These are phyloP conservation scores for Bujurquina vittata DNA, from an alignment of 2,113 vertebrate species.

Conservation along the genomic window DNA sequence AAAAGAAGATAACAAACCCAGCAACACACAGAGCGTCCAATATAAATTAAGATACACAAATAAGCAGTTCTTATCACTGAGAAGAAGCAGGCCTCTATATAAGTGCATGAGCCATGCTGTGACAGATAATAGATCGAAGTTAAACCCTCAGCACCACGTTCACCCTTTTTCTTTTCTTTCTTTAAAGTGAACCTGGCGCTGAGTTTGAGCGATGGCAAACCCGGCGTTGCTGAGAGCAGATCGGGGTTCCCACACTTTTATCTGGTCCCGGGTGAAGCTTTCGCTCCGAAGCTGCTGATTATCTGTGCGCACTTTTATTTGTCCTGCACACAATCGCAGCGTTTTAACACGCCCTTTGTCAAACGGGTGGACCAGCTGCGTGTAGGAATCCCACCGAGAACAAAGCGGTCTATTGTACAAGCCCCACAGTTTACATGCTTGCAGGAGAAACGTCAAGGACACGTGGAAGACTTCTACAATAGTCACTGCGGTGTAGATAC, in stretches of 20 bases:
- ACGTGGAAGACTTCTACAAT: constrained; percentile 61
- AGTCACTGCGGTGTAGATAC: constrained; percentile 37
- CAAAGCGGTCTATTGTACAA: constrained; percentile 38
- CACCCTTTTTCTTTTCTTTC: not conserved
- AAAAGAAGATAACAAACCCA: constrained; percentile 61
- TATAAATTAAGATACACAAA: constrained; percentile 76
- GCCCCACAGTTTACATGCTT: constrained; percentile 42
- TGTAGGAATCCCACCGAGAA: constrained; percentile 14
- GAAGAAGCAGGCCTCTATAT: constrained; percentile 71
- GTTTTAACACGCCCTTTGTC: not conserved
- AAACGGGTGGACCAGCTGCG: not conserved
- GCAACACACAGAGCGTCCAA: constrained; percentile 64
- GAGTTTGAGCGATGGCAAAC: constrained; percentile 11
- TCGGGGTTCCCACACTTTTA: constrained; percentile 15
- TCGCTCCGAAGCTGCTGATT: not conserved
- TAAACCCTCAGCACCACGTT: not conserved
- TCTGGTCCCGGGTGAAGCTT: not conserved
- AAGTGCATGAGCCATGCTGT: constrained; percentile 64
- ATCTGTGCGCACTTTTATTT: not conserved
- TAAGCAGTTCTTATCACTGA: constrained; percentile 67
- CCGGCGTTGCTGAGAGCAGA: not conserved
- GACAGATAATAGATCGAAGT: constrained; percentile 32
- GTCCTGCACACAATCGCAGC: not conserved
- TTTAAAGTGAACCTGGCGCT: not conserved
- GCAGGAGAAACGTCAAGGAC: constrained; percentile 45